These are phyloP conservation scores for Cinclus mexicanus DNA, from an alignment of 2,113 vertebrate species.

Conservation along the genomic window DNA sequence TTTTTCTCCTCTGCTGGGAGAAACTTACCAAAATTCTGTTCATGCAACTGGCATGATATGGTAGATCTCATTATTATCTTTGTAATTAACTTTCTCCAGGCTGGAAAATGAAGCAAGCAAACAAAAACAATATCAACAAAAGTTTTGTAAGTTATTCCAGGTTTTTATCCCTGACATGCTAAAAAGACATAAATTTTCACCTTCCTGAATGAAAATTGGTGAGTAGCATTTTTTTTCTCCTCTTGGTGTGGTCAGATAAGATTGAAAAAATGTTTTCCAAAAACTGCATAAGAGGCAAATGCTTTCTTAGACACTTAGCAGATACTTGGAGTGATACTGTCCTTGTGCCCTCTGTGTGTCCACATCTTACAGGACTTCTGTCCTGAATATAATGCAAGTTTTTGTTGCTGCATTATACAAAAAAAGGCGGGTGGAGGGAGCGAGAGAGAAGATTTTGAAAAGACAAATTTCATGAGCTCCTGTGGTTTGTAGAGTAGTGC, in stretches of 20 bases:
- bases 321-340: neutral
- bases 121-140: neutral
- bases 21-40: neutral
- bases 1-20: neutral
- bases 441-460: neutral
- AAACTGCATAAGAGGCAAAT: neutral
- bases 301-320: neutral
- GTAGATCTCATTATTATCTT: neutral
- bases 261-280: neutral
- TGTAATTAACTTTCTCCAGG: neutral
- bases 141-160: neutral
- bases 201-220: neutral
- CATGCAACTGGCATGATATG: neutral
- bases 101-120: neutral
- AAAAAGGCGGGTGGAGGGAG: accelerated
- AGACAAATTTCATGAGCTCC: neutral
- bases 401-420: neutral
- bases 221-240: neutral
- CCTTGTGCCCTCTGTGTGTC: neutral
- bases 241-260: neutral
- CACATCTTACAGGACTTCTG: neutral
- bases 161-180: neutral
- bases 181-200: neutral
- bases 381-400: neutral
- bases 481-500: neutral